Evolutionary conservation across 2,888 invertebrate species (phyloP).

Genomic region (Tubulanus polymorphus): DNA sequence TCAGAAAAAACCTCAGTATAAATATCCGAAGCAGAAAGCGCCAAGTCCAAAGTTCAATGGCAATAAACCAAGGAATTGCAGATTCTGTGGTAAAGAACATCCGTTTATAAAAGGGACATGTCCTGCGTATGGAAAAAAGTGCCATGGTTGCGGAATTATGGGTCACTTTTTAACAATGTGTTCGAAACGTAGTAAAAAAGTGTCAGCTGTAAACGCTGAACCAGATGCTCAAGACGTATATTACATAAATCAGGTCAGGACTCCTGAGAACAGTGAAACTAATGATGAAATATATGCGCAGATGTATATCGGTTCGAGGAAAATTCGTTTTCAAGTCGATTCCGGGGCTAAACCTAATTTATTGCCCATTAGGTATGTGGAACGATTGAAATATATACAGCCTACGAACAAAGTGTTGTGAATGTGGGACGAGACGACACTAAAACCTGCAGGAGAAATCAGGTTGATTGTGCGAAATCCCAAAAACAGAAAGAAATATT

Average conservation of each 20-base stretch:
- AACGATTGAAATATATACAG: background rate
- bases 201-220: background rate
- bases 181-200: background rate
- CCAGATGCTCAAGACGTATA: background rate
- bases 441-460: background rate
- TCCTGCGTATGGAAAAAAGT: conserved; percentile 10
- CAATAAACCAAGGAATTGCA: conserved; percentile 5
- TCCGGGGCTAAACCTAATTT: conserved; percentile 5
- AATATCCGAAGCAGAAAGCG: too few relatives aligned
- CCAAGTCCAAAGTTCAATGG: too few relatives aligned
- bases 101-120: conserved; percentile 2
- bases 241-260: background rate
- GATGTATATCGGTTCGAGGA: background rate
- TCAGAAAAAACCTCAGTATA: too few relatives aligned
- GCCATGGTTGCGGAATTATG: background rate
- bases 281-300: conserved; percentile 4
- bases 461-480: background rate
- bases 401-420: background rate
- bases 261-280: background rate
- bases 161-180: conserved; percentile 8
- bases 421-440: background rate
- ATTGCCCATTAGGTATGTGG: conserved; percentile 2
- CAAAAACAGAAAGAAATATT: background rate
- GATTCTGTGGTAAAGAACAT: conserved; percentile 9
- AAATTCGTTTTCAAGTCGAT: conserved; percentile 6